Evolutionary conservation across 2,113 vertebrate genomes (phyloP).

Genomic region (Tretioscincus oriximinensis): DNA sequence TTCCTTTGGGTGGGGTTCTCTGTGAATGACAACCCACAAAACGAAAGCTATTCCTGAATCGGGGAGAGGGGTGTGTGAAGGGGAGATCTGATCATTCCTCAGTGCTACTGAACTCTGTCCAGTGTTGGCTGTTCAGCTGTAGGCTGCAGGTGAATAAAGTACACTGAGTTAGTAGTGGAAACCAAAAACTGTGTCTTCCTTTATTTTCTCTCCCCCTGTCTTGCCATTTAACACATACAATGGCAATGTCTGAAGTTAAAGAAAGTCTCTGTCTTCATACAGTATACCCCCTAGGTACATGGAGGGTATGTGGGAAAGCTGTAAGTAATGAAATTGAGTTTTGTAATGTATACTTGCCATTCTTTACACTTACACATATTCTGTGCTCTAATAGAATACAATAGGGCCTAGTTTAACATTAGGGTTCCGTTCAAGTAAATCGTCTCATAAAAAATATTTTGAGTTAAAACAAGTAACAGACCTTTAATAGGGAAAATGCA

Average conservation of each 20-base stretch:
- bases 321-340: neutral
- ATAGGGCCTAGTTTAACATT: no score
- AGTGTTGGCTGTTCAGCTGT: slow-evolving; percentile 77
- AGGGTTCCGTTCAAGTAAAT: no score
- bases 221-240: neutral
- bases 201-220: slow-evolving; percentile 35
- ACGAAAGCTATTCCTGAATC: slow-evolving; percentile 70
- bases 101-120: slow-evolving; percentile 80
- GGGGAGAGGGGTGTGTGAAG: slow-evolving; percentile 56
- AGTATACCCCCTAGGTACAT: neutral
- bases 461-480: no score
- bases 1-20: slow-evolving; percentile 54
- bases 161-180: slow-evolving; percentile 76
- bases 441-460: no score
- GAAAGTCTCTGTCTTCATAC: neutral
- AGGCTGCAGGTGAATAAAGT: slow-evolving; percentile 82
- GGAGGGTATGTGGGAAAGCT: neutral
- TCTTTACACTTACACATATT: neutral
- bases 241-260: neutral
- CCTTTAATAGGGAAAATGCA: no score
- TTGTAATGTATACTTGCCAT: neutral
- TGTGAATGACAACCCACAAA: slow-evolving; percentile 37
- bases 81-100: slow-evolving; percentile 78
- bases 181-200: slow-evolving; percentile 61
- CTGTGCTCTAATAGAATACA: neutral